Evolutionary conservation across 2,113 vertebrate species (phyloP).

Genomic region (Mirza zaza): DNA sequence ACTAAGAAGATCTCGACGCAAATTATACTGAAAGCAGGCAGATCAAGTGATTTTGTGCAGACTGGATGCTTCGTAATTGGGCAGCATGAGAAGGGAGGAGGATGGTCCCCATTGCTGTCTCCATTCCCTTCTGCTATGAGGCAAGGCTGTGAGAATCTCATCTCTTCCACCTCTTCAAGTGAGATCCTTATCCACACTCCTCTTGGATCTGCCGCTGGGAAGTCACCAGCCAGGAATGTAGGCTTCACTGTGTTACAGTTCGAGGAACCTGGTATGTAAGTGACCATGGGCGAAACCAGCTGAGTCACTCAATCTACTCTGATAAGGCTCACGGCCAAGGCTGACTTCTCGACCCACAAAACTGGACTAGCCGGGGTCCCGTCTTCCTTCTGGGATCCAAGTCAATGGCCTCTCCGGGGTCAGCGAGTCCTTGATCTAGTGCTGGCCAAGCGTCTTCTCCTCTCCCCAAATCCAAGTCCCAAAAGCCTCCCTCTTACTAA

Average conservation of each 20-base stretch:
- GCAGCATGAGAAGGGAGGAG: not conserved
- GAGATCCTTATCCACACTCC: not conserved
- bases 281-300: not conserved
- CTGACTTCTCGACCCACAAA: too few relatives aligned
- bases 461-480: not conserved
- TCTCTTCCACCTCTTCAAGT: not conserved
- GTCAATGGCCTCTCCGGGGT: not conserved
- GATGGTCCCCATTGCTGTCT: not conserved
- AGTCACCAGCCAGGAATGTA: not conserved
- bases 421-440: not conserved
- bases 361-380: not conserved
- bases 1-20: not conserved
- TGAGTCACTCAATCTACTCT: not conserved
- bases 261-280: rapidly evolving
- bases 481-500: not conserved
- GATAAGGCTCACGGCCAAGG: not conserved
- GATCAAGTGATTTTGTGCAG: not conserved
- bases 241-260: not conserved
- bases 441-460: not conserved
- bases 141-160: not conserved
- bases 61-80: not conserved
- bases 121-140: not conserved
- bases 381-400: not conserved
- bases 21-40: not conserved
- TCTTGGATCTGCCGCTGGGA: not conserved